Percentiles rank a stretch among this genome's conserved stretches.
phyloP scores from a whole-genome alignment of 2,888 invertebrate genomes.

The Pristionchus fissidentatus region DNA sequence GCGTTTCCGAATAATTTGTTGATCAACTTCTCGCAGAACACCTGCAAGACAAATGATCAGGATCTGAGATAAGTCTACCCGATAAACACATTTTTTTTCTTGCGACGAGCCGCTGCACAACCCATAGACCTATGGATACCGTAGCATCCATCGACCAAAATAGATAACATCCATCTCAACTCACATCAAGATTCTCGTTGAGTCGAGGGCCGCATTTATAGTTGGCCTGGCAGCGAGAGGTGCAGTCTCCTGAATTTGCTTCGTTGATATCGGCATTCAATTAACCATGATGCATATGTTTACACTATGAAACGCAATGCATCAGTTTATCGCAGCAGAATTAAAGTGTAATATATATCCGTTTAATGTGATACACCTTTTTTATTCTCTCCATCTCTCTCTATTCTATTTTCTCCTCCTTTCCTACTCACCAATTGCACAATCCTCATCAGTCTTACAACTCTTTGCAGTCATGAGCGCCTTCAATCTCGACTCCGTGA shows the following conservation, averaged over 20 bases:
- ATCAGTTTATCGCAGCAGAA: too few relatives aligned
- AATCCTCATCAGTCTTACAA: slow-evolving; percentile 67
- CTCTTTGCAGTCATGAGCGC: slow-evolving; percentile 58
- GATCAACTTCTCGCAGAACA: slow-evolving; percentile 75
- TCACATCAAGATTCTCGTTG: slow-evolving; percentile 75
- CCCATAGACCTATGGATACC: not conserved
- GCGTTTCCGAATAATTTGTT: slow-evolving; percentile 72
- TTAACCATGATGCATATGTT: not conserved
- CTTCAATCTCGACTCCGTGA: slow-evolving; percentile 71
- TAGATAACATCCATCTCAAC: too few relatives aligned
- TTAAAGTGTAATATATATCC: too few relatives aligned
- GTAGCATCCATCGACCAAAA: not conserved
- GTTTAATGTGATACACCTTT: too few relatives aligned
- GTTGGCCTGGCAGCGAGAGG: slow-evolving; percentile 61
- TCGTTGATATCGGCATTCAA: not conserved
- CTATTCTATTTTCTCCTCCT: not conserved
- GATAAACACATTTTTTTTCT: not conserved
- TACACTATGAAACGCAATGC: not conserved
- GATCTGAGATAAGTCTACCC: not conserved
- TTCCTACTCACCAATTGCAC: slow-evolving; percentile 58
- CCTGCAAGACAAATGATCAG: slow-evolving; percentile 57
- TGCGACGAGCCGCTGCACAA: not conserved
- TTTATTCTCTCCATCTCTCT: too few relatives aligned
- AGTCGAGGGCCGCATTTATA: slow-evolving; percentile 68
- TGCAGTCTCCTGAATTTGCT: slow-evolving; percentile 56